phyloP scores from a whole-genome alignment of 2,888 invertebrate species.

The Drosophila hamatofila region DNA sequence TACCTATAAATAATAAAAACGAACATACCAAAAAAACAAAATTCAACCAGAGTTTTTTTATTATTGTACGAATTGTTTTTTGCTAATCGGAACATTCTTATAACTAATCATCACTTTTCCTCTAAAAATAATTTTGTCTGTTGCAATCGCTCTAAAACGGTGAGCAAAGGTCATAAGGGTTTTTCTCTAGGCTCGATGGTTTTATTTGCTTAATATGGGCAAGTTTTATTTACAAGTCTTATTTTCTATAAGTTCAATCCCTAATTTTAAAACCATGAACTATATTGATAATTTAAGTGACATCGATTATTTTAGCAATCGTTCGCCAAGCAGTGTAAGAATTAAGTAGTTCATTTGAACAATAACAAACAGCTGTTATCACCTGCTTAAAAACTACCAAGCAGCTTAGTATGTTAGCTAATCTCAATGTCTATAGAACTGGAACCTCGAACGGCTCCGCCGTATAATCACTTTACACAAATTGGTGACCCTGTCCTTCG shows the following conservation, averaged over 20 bases:
- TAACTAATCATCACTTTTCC: not conserved
- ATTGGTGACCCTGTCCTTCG: conserved; percentile 91
- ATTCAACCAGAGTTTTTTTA: not conserved
- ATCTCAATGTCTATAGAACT: conserved; percentile 42
- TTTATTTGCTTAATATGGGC: too few relatives aligned
- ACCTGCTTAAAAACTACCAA: not conserved
- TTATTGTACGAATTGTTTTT: not conserved
- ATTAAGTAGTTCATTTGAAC: not conserved
- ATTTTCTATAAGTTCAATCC: too few relatives aligned
- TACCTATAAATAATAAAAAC: not conserved
- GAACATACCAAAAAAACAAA: not conserved
- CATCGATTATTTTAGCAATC: not conserved
- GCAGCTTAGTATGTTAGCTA: not conserved
- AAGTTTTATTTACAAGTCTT: too few relatives aligned
- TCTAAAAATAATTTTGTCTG: not conserved
- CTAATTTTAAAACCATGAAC: too few relatives aligned
- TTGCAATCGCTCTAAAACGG: too few relatives aligned
- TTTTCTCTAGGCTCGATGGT: too few relatives aligned
- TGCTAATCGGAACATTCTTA: not conserved
- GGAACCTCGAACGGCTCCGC: conserved; percentile 85
- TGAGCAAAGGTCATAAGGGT: too few relatives aligned
- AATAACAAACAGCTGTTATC: conserved; percentile 19
- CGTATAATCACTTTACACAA: conserved; percentile 90
- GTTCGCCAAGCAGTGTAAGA: not conserved
- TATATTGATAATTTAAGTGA: too few relatives aligned